phyloP scores from a whole-genome alignment of 2,888 invertebrate species.

The Macaria liturata region DNA sequence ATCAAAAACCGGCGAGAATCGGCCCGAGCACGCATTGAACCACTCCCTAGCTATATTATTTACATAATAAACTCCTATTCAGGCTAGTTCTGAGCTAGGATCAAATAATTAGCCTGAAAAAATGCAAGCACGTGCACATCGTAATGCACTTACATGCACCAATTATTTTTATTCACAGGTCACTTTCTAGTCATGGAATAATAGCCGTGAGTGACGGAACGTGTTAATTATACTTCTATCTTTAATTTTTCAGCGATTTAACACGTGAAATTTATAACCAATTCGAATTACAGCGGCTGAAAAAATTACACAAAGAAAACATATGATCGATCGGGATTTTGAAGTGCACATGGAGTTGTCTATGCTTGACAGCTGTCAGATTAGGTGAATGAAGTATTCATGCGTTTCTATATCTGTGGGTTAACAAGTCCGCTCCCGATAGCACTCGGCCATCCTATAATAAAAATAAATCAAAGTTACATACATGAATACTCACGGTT shows the following conservation, averaged over 20 bases:
- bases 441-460: too few species aligned
- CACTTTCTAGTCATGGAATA: slow-evolving; percentile 31
- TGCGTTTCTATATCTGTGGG: not conserved
- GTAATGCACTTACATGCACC: slow-evolving; percentile 66
- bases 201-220: slow-evolving; percentile 26
- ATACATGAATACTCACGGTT: too few species aligned
- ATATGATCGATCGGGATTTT: slow-evolving; percentile 82
- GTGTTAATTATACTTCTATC: slow-evolving; percentile 34
- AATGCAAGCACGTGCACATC: slow-evolving; percentile 79
- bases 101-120: slow-evolving; percentile 68
- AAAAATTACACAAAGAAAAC: slow-evolving; percentile 83
- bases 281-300: slow-evolving; percentile 81
- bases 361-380: slow-evolving; percentile 61
- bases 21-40: slow-evolving; percentile 27
- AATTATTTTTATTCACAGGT: slow-evolving; percentile 41
- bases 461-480: too few species aligned
- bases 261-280: slow-evolving; percentile 65
- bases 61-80: slow-evolving; percentile 38
- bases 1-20: slow-evolving; percentile 35
- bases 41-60: slow-evolving; percentile 33
- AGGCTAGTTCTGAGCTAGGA: slow-evolving; percentile 50
- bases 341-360: slow-evolving; percentile 80
- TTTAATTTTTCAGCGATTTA: slow-evolving; percentile 37
- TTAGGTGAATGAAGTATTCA: slow-evolving; percentile 5
- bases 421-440: too few species aligned